Conservation (phyloP, 2,888 invertebrate species). For the Agrenia bidenticulata region DNA sequence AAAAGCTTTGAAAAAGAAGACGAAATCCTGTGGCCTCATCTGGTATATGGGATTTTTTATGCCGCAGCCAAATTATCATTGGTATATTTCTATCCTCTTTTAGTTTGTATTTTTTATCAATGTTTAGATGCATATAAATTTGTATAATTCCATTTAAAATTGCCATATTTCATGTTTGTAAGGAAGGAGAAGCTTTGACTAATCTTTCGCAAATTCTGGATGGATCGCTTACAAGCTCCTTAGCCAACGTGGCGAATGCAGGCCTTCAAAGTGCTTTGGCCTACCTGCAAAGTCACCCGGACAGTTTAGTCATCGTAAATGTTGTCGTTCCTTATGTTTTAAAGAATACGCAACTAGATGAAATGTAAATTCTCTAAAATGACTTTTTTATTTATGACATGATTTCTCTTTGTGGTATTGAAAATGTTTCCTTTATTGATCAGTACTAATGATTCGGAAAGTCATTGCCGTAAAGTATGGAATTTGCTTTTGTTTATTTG, state of each 20-base stretch:
- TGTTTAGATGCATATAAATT: background rate
- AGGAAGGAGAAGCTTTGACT: conserved; percentile 45
- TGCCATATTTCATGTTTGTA: too few species aligned
- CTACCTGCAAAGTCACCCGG: conserved; percentile 47
- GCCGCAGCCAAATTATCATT: conserved; percentile 60
- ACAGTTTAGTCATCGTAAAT: conserved; percentile 36
- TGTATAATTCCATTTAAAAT: conserved; percentile 9
- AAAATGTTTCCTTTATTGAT: background rate
- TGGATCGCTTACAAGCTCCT: conserved; percentile 33
- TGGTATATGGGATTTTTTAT: conserved; percentile 69
- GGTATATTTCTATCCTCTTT: conserved; percentile 34
- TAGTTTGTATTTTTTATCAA: background rate
- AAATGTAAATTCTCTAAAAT: conserved; percentile 42
- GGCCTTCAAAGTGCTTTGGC: conserved; percentile 43
- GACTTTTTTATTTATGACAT: background rate
- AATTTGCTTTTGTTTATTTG: conserved; percentile 47
- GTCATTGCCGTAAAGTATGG: conserved; percentile 46
- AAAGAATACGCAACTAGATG: conserved; percentile 46
- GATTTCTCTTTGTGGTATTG: too few species aligned
- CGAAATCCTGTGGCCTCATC: conserved; percentile 72
- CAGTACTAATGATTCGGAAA: conserved; percentile 47
- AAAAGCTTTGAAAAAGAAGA: conserved; percentile 71
- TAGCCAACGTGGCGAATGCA: conserved; percentile 42
- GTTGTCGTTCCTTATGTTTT: conserved; percentile 43
- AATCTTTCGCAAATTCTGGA: conserved; percentile 46